These are phyloP conservation scores for Zhuqinia jingwanae DNA, from an alignment of 2,888 invertebrate species.

Conservation along the genomic window DNA sequence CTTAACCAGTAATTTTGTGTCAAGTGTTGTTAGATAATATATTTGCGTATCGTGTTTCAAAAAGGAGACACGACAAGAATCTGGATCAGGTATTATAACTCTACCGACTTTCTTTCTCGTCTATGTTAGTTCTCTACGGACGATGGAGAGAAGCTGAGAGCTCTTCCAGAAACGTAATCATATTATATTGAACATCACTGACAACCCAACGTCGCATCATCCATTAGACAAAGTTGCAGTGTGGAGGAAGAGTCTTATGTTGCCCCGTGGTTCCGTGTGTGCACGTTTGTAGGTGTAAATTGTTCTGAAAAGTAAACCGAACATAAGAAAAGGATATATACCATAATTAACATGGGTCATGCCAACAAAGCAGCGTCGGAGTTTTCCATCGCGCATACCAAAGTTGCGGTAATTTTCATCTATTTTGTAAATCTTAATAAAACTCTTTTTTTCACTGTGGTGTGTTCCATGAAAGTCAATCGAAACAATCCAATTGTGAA, in stretches of 20 bases:
- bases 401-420: not conserved
- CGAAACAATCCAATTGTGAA: no score
- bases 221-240: not conserved
- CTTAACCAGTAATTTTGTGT: constrained; percentile 30
- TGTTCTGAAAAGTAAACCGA: no score
- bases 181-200: not conserved
- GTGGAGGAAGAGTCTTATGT: not conserved
- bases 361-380: no score
- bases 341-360: no score
- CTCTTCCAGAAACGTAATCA: not conserved
- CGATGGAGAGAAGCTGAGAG: constrained; percentile 38
- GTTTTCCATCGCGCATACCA: not conserved
- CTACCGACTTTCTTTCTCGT: constrained; percentile 47
- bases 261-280: constrained; percentile 31
- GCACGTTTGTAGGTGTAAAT: no score
- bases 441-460: no score
- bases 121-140: constrained; percentile 42
- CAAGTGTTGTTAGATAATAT: constrained; percentile 33
- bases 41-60: constrained; percentile 36
- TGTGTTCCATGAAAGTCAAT: no score
- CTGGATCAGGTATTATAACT: constrained; percentile 61
- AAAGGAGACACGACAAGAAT: constrained; percentile 1
- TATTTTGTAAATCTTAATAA: not conserved
- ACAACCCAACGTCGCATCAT: no score
- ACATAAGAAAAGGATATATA: no score